Conservation (phyloP, 2,888 invertebrate species). For the Cantharis rustica region DNA sequence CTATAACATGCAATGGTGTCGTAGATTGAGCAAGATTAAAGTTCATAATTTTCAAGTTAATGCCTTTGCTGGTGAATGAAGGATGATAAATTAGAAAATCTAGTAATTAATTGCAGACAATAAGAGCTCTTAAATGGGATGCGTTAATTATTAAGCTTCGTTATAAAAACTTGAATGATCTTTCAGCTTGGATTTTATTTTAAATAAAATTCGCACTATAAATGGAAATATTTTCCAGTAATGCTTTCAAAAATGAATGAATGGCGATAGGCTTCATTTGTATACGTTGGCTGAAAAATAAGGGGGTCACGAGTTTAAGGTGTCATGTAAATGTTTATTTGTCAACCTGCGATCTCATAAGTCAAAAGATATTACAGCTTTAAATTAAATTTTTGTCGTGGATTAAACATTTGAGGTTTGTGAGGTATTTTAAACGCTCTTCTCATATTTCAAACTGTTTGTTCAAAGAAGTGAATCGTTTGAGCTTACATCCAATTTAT, state of each 20-base stretch:
- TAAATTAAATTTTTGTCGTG: not conserved
- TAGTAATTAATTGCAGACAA: not conserved
- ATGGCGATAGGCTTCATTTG: not conserved
- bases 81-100: constrained; percentile 2
- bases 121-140: not conserved
- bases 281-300: not conserved
- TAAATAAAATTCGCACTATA: not conserved
- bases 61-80: not conserved
- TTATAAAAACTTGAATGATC: not conserved
- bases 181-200: not conserved
- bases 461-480: not conserved
- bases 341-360: not conserved
- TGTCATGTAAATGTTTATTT: not conserved
- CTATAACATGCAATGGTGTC: not conserved
- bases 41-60: constrained; percentile 3
- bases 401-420: not conserved
- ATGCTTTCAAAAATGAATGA: not conserved
- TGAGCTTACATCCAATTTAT: not conserved
- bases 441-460: not conserved
- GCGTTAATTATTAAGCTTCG: not conserved
- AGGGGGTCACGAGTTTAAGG: not conserved
- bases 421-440: not conserved
- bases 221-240: not conserved
- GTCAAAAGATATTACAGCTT: not conserved
- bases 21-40: not conserved